These are phyloP conservation scores for Odontamblyopus lacepedii DNA, from an alignment of 2,797 vertebrate species.

Conservation along the genomic window DNA sequence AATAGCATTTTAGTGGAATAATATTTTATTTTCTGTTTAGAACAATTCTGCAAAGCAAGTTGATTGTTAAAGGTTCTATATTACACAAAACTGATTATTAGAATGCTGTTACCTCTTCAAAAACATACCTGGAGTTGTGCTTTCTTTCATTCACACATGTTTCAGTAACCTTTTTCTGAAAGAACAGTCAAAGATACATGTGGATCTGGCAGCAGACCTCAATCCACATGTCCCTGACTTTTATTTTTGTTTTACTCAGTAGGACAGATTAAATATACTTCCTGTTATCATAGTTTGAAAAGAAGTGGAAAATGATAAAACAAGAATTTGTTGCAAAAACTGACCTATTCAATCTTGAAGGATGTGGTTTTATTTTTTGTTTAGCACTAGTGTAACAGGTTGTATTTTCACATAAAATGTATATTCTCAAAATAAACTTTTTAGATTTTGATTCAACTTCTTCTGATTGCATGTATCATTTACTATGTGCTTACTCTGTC, in stretches of 20 bases:
- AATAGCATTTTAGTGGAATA: not conserved
- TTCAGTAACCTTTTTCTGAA: too few species aligned
- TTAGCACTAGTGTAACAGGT: too few species aligned
- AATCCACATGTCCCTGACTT: not conserved
- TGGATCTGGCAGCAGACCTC: too few species aligned
- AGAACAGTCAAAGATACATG: not conserved
- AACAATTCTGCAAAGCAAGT: not conserved
- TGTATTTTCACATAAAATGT: not conserved
- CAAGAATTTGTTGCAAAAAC: too few species aligned
- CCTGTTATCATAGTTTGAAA: too few species aligned
- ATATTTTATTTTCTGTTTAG: not conserved
- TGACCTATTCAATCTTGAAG: too few species aligned
- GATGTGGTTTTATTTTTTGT: too few species aligned
- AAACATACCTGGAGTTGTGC: too few species aligned
- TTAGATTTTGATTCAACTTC: not conserved
- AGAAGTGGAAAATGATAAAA: too few species aligned
- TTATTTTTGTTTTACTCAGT: not conserved
- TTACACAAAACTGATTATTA: too few species aligned
- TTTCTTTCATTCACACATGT: too few species aligned
- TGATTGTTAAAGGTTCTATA: slow-evolving; percentile 7
- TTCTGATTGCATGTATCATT: not conserved
- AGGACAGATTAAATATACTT: not conserved
- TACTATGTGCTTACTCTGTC: slow-evolving; percentile 20
- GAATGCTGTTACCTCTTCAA: too few species aligned
- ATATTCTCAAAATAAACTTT: not conserved